A percentile compares a stretch with the other conserved stretches of the same genome.
Conservation (phyloP, 2,888 invertebrate genomes). For the Halictus ligatus region DNA sequence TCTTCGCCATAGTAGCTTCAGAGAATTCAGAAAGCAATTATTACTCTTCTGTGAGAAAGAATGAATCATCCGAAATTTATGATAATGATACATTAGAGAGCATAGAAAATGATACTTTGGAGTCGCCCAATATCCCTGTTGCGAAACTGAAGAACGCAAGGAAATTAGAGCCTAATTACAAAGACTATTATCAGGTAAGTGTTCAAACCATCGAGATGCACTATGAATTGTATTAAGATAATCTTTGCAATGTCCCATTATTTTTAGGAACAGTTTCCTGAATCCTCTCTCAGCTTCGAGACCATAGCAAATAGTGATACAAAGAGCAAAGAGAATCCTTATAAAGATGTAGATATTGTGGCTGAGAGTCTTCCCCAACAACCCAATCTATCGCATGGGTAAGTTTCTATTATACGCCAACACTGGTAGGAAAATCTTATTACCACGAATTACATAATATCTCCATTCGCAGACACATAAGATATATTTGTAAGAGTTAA, state of each 20-base stretch:
- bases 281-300: constrained; percentile 50
- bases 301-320: constrained; percentile 46
- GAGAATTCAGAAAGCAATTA: constrained; percentile 85
- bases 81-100: constrained; percentile 71
- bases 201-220: constrained; percentile 1
- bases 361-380: constrained; percentile 79
- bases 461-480: not conserved
- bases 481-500: constrained; percentile 5
- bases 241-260: not conserved
- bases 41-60: constrained; percentile 66
- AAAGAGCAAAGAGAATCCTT: constrained; percentile 52
- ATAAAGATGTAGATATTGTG: constrained; percentile 72
- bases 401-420: constrained; percentile 63
- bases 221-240: not conserved
- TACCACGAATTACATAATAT: constrained; percentile 12
- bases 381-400: constrained; percentile 82
- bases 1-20: constrained; percentile 87
- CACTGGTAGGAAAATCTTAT: constrained; percentile 18
- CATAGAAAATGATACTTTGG: constrained; percentile 38
- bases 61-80: constrained; percentile 55
- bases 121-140: constrained; percentile 39
- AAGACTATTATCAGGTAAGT: constrained; percentile 62
- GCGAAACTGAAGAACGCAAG: constrained; percentile 34
- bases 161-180: constrained; percentile 54
- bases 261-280: constrained; percentile 15